Base-by-base conservation (phyloP, 2,113 vertebrate species). In the Nycticebus coucang region DNA sequence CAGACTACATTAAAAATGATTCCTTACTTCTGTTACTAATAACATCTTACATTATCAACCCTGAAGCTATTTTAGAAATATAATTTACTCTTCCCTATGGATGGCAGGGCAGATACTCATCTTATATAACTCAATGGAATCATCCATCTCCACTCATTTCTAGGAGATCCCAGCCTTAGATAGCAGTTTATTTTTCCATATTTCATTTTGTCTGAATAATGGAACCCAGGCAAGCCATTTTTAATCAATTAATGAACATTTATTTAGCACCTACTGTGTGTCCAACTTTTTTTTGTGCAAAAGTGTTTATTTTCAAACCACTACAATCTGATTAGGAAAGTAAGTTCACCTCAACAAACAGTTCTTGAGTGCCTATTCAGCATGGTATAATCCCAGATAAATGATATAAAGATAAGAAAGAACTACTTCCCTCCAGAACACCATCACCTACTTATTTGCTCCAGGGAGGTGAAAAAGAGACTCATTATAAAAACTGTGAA, bases 1-100 rank as follows among this genome's bases (percentile, higher is more conserved):
- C 5, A 57, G 85, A 82, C 91, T 89, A 11, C 74, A 93, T 96
- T 97, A 97, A 97, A 97, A 98, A 97, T 81, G 95, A 96, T 71
- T 80, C 83, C 94, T 97, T 95, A 89, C 71, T 89, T 84, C 84
- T 96, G 35, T 95, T 96, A 93, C 75, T 97, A 97, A 97, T 97
- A 94, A 90, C 83, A 97, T 80, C 88, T 68, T 94, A 93, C 96
- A 96, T 97, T 97, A 87, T 97, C 96, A 90, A 96, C 87, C 89
- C 80, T 91, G 96, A 94, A 91, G 79, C 91, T 93, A 96, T 97
- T 97, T 96, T 82, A 98, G 97, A 97, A 96, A 69, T 35, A 92
- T 87, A 68, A 72, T 95, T 98, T 96, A 21, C 77, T 97, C 92
- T 97, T 91, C 95, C 95, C 92, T 91, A 77, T 85, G 69, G 79